Conservation (phyloP, 1,140 invertebrate genomes). For the Ceratina australensis region DNA sequence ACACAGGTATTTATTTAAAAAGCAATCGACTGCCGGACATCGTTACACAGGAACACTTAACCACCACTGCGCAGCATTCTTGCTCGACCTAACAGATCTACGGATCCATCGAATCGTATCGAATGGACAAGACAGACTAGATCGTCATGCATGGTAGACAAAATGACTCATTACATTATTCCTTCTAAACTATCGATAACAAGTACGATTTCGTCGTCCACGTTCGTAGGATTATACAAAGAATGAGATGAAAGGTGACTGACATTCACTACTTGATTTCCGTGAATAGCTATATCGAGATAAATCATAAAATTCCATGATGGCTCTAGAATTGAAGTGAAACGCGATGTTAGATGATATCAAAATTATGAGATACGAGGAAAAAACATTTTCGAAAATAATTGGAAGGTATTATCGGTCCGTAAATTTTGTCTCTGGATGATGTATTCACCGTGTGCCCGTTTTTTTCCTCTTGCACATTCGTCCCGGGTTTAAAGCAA, state of each 20-base stretch:
- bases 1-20: conserved; percentile 71
- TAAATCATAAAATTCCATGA: not conserved
- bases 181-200: conserved; percentile 39
- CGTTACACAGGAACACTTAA: conserved; percentile 77
- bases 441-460: not conserved
- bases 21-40: conserved; percentile 67
- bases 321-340: not conserved
- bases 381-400: not conserved
- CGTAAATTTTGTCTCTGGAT: too few relatives aligned
- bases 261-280: conserved; percentile 33
- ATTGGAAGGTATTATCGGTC: not conserved
- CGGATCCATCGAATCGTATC: conserved; percentile 43
- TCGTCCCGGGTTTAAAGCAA: not conserved
- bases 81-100: conserved; percentile 50
- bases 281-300: conserved; percentile 5
- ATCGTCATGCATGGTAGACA: conserved; percentile 54
- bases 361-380: too few relatives aligned
- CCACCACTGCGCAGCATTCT: conserved; percentile 56
- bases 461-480: not conserved
- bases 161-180: conserved; percentile 36
- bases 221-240: conserved; percentile 26
- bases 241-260: conserved; percentile 26
- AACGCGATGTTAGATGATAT: not conserved
- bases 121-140: conserved; percentile 54
- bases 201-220: conserved; percentile 26